These are phyloP conservation scores for Buceros bicornis DNA, from an alignment of 2,797 vertebrate genomes.

Conservation along the genomic window DNA sequence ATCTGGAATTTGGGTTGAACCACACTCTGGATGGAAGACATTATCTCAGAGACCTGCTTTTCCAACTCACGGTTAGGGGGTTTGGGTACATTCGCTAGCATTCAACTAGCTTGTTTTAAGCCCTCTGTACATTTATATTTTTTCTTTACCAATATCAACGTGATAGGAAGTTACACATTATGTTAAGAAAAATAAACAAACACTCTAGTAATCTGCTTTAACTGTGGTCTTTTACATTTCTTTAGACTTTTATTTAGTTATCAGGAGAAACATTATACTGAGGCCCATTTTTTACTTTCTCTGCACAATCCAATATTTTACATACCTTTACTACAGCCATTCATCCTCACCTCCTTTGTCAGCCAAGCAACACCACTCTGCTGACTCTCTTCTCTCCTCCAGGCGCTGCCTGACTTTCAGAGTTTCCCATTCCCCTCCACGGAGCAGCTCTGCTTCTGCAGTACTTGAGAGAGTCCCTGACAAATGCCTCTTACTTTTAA, in stretches of 20 bases:
- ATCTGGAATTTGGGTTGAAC: constrained; percentile 24
- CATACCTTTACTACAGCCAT: background rate
- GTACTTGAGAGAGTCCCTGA: background rate
- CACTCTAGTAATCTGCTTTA: background rate
- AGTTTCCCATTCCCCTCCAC: background rate
- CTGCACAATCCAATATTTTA: background rate
- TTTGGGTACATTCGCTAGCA: background rate
- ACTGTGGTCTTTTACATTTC: background rate
- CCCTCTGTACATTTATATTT: background rate
- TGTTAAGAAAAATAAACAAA: background rate
- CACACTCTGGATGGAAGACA: background rate
- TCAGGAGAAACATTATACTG: background rate
- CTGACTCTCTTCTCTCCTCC: background rate
- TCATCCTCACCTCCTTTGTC: background rate
- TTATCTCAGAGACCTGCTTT: background rate
- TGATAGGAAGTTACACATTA: background rate
- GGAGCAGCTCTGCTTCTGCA: background rate
- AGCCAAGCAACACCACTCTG: background rate
- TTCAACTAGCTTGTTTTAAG: background rate
- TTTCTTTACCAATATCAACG: background rate
- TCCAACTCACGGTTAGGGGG: background rate
- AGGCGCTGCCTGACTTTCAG: background rate
- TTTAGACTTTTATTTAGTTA: background rate
- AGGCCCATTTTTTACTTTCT: background rate
- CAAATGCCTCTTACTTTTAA: background rate